A percentile compares a stretch with the other conserved stretches of the same genome.
These are phyloP conservation scores for Eupithecia exiguata DNA, from an alignment of 2,888 invertebrate genomes.

Conservation along the genomic window DNA sequence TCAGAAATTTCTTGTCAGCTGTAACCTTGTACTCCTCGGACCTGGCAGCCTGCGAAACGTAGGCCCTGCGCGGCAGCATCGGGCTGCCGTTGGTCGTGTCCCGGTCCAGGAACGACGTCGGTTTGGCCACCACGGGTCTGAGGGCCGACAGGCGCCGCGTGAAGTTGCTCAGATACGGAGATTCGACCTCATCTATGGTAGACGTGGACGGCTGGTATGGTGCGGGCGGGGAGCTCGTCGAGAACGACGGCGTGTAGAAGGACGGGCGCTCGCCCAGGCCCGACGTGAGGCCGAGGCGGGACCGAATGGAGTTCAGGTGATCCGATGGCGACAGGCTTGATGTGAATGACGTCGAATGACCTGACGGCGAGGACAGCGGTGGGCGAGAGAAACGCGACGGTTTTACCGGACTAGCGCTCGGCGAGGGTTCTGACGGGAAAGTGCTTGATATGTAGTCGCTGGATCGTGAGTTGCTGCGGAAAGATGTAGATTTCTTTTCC, in stretches of 20 bases:
- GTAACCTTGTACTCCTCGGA: constrained; percentile 75
- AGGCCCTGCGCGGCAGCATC: constrained; percentile 69
- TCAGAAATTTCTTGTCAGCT: constrained; percentile 80
- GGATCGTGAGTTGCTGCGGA: constrained; percentile 70
- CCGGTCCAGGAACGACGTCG: constrained; percentile 61
- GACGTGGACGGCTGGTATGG: constrained; percentile 71
- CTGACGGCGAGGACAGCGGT: constrained; percentile 58
- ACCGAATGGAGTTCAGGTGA: constrained; percentile 83
- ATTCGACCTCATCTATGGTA: constrained; percentile 83
- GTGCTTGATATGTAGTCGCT: constrained; percentile 78
- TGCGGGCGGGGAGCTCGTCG: constrained; percentile 64
- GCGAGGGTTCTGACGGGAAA: constrained; percentile 63
- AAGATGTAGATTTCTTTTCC: constrained; percentile 71
- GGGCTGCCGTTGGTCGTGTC: constrained; percentile 74
- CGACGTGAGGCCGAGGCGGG: constrained; percentile 82
- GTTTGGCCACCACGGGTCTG: constrained; percentile 68
- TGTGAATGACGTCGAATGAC: constrained; percentile 58
- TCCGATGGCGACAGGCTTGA: constrained; percentile 74
- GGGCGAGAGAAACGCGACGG: constrained; percentile 73
- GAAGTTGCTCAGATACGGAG: constrained; percentile 88
- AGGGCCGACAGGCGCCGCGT: constrained; percentile 84
- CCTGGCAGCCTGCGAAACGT: constrained; percentile 68
- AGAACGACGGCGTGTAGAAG: constrained; percentile 62
- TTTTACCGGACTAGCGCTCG: constrained; percentile 70
- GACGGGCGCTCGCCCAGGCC: constrained; percentile 70